Base-by-base conservation (phyloP, 2,888 invertebrate species). In the Limnephilus auricula region DNA sequence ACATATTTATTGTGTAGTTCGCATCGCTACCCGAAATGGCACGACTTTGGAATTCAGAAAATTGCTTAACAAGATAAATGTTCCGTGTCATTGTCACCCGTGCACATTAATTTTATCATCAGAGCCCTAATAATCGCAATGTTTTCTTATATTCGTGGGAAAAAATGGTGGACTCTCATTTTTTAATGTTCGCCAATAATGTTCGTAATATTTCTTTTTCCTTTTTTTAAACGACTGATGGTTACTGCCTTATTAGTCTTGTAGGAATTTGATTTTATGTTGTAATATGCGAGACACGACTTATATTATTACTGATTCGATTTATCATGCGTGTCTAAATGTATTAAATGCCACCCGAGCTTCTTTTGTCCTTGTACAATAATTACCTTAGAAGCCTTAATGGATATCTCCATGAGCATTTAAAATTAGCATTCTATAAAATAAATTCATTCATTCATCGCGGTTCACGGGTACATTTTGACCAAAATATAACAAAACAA, bases 101-200 rank as follows among this genome's bases (percentile, higher is more conserved):
- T 78, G 79, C 87, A 83, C 83, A 79, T 65, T 83, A 37, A 31
- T 90, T 37, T 83, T 40, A 65, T 31, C 50, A 50, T 91, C 79
- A 93, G 92, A 91, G 93, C 91, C 92, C 93, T 93, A 93, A 65
- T 65, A n/a, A 65, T 65, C 65, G 25, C 25, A 9, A 34, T 34
- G 82, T 82, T 82, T 82, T 82, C 82, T 25, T 82, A 34, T 34
- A 82, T 82, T 82, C 82, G 82, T 82, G 82, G 32, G 82, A 82
- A 82, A 82, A 82, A 80, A 34, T 2, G 25, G n/a, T 34, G 82
- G 82, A 32, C 82, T 65, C 34, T 82, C 25, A 1, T 34, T 82
- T 82, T 82, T 31, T 32, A 25, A 65, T 65, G 65, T 65, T 65
- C 65, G 25, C 65, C n/a, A n/a, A 6, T n/a, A 65, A 25, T 65